phyloP scores from a whole-genome alignment of 1,140 invertebrate genomes.

The Drosophila melanica region DNA sequence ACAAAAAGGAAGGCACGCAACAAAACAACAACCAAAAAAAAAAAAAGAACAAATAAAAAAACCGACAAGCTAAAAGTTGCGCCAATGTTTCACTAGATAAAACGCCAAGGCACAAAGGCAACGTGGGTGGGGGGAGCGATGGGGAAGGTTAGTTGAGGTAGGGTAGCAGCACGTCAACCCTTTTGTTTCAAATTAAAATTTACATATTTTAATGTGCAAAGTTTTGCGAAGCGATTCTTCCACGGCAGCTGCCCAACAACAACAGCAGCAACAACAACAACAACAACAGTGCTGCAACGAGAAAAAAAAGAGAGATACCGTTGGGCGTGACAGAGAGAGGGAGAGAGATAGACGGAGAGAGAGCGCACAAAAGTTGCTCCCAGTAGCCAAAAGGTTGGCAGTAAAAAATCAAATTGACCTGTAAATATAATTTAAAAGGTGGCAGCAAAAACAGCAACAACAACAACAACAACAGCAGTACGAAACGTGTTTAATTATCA shows the following conservation, averaged over 20 bases:
- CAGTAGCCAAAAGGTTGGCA: conserved; percentile 49
- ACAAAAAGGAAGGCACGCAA: neutral
- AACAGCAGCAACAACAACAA: conserved; percentile 21
- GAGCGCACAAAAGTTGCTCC: conserved; percentile 29
- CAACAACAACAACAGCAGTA: conserved; percentile 33
- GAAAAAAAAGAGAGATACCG: too few relatives aligned
- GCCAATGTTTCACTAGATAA: conserved; percentile 78
- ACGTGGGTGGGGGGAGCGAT: neutral
- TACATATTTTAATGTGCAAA: conserved; percentile 83
- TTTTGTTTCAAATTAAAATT: conserved; percentile 83
- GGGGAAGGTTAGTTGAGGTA: neutral
- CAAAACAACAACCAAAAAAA: neutral
- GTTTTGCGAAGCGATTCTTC: conserved; percentile 53
- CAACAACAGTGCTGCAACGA: conserved; percentile 10
- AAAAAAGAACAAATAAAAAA: conserved; percentile 8
- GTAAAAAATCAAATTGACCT: conserved; percentile 82
- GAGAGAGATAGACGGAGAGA: neutral
- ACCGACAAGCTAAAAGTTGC: conserved; percentile 55
- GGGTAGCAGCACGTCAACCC: conserved; percentile 70
- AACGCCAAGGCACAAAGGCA: conserved; percentile 51
- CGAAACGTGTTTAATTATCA: conserved; percentile 80
- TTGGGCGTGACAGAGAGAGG: neutral
- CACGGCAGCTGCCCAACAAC: conserved; percentile 36
- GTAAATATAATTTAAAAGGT: conserved; percentile 79
- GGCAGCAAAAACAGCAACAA: conserved; percentile 50